phyloP scores from a whole-genome alignment of 2,113 vertebrate species.

The Elgaria multicarinata region DNA sequence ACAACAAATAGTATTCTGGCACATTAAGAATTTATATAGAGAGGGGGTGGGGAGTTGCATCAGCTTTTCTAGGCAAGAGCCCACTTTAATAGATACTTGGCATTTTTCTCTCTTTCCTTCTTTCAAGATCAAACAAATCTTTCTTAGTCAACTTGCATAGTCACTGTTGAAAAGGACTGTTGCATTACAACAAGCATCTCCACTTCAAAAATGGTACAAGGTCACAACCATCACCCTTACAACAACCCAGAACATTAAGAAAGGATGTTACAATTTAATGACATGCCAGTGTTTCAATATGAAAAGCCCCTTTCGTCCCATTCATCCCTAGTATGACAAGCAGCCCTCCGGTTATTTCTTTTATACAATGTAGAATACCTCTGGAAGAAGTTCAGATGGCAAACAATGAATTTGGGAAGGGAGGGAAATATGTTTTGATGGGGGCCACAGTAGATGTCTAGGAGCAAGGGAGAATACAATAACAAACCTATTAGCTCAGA shows the following conservation, averaged over 20 bases:
- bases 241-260: not conserved
- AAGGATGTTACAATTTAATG: not conserved
- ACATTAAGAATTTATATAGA: not conserved
- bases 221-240: not conserved
- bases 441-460: not conserved
- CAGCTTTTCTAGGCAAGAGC: not conserved
- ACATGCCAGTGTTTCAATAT: not conserved
- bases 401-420: not conserved
- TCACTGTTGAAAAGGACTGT: not conserved
- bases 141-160: not conserved
- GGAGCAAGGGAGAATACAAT: not conserved
- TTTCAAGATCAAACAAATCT: not conserved
- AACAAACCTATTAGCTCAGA: constrained; percentile 19
- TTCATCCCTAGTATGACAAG: not conserved
- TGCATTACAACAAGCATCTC: not conserved
- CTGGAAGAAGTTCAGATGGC: not conserved
- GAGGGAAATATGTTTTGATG: not conserved
- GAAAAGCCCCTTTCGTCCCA: not conserved
- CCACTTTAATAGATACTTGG: not conserved
- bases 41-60: too few relatives aligned
- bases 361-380: not conserved
- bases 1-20: not conserved
- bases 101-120: too few relatives aligned
- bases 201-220: not conserved
- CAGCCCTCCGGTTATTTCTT: not conserved